Percentiles rank a stretch among this genome's conserved stretches.
Evolutionary conservation across 2,888 invertebrate genomes (phyloP).

Genomic region (Noctuana brunneofusca): DNA sequence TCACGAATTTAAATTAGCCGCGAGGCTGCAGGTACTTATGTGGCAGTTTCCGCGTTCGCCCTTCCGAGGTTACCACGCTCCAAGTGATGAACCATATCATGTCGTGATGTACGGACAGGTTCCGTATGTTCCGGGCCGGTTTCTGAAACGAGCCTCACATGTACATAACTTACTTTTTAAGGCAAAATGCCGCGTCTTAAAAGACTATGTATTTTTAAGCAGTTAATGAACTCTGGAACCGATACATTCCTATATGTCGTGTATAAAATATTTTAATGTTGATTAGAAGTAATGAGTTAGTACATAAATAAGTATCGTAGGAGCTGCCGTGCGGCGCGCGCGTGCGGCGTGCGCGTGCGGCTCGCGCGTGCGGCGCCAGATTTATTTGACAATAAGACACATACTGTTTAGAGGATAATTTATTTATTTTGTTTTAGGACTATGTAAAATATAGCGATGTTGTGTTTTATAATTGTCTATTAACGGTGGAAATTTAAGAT

Average conservation of each 20-base stretch:
- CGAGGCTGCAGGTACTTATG: conserved; percentile 63
- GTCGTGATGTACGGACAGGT: conserved; percentile 42
- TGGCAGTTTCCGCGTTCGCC: conserved; percentile 44
- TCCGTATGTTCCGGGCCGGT: conserved; percentile 36
- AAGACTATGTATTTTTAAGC: conserved; percentile 31
- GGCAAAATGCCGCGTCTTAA: conserved; percentile 27
- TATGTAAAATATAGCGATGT: conserved; percentile 78
- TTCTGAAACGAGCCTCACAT: conserved; percentile 14
- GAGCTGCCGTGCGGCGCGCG: conserved; percentile 56
- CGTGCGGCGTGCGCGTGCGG: too few relatives aligned
- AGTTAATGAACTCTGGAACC: conserved; percentile 27
- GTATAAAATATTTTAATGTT: conserved; percentile 49
- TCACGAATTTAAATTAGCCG: conserved; percentile 21
- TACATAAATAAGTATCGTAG: conserved; percentile 64
- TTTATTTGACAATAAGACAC: conserved; percentile 80
- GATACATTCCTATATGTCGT: conserved; percentile 49
- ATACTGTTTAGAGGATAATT: conserved; percentile 72
- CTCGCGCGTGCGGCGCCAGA: conserved; percentile 59
- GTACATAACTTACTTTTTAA: conserved; percentile 24
- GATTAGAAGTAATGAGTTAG: conserved; percentile 57
- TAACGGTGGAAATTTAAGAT: conserved; percentile 59
- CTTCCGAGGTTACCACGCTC: conserved; percentile 31
- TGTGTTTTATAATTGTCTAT: conserved; percentile 80
- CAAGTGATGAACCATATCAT: conserved; percentile 59
- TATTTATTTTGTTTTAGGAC: conserved; percentile 81